Evolutionary conservation across 2,888 invertebrate genomes (phyloP), one percentile per base, ranked within the genome.

Genomic region (Drosophila formosana): DNA sequence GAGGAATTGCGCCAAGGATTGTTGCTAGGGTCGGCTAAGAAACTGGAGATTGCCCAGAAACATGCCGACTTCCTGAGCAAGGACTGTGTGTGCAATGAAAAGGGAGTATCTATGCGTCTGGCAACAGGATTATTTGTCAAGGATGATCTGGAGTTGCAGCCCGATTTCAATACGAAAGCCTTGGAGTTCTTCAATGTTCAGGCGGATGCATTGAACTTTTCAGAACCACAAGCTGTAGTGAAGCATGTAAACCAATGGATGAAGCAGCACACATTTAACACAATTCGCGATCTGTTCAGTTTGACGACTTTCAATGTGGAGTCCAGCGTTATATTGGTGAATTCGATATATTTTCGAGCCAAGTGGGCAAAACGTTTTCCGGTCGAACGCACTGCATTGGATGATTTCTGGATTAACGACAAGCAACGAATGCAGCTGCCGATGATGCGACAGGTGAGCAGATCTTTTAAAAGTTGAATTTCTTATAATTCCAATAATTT

Each of bases 331-430:
- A 95, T 97, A 4, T 93, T 97, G n/a, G 94, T 96, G 0, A 97
- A 97, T 89, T 97, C 97, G 0, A 94, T 97, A 23, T 96, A 97
- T 90, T 97, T 97, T 93, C 97, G 97, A 92, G 96, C 96, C 13
- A 93, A 94, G 39, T 97, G 97, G 97, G 92, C 93, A 30, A 90
- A 93, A 25, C 93, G 94, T 78, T 98, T 98, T 88, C 84, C 95
- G 23, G 82, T 93, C 2, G 78, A 84, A 0, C 39, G 78, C 3
- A 97, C 97, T 0, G 73, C 64, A 3, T 92, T 94, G 0, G 93
- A 93, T 62, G 94, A 94, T 2, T 98, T 98, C 93, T 94, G 95
- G 89, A 77, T 95, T 3, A 93, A 93, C 56, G 92, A 92, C 7
- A 91, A 90, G 0, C 93, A 94, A 30, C 93, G 93, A 3, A 78